Evolutionary conservation across 2,113 vertebrate genomes (phyloP), one percentile per base, ranked within the genome.

Genomic region (Psophia crepitans): DNA sequence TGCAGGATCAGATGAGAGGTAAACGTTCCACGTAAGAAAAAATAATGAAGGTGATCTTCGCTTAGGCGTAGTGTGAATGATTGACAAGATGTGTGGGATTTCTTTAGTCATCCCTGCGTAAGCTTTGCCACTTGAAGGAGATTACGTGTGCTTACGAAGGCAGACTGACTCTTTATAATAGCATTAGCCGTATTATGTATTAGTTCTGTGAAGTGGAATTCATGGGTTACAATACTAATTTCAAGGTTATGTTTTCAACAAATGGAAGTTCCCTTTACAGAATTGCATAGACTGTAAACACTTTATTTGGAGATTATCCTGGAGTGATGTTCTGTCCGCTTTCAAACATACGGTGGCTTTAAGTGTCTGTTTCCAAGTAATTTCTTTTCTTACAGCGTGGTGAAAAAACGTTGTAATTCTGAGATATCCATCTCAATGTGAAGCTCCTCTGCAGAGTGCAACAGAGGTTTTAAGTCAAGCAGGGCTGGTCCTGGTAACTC

Each of bases 141-240:
- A 88, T 96, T 91, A 66, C 39, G 33, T 84, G 70, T 96, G 79
- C 83, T 90, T 63, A 68, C 9, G 37, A 93, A 94, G 90, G 51
- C 93, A 96, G 75, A 60, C 85, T 71, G 70, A 56, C n/a, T 94
- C 66, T 70, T 85, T 30, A 35, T 93, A 88, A 86, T 71, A 90
- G 88, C 60, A 86, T 94, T 96, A 94, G 65, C 68, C 39, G 19
- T 84, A 64, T 94, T 71, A 39, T 19, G 30, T 80, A 30, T 83
- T 85, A 77, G 46, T 87, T 83, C 63, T 66, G 48, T 86, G 82
- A 84, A 74, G 58, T 20, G 11, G 54, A 92, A 92, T 53, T 70
- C 20, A 6, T 12, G 57, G 27, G 39, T 60, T 96, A 35, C 78
- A 56, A 17, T 23, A 14, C 18, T 28, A 11, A 83, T 84, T 65